A percentile compares a stretch with the other conserved stretches of the same genome.
phyloP scores from a whole-genome alignment of 2,113 vertebrate species.

The Ivindomyrus marchei region DNA sequence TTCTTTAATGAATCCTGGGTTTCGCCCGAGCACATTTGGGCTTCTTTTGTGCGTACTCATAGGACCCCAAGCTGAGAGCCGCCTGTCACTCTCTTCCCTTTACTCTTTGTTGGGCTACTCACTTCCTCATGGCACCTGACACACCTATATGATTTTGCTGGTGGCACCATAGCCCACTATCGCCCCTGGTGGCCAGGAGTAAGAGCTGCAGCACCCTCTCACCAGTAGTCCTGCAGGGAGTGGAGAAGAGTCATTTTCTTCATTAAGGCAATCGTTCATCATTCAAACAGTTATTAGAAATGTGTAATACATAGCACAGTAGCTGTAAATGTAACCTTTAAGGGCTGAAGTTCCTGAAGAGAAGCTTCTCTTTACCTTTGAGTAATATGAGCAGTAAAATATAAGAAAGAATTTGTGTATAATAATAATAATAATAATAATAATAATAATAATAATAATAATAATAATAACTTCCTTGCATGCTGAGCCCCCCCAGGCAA shows the following conservation, averaged over 20 bases:
- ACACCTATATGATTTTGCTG: conserved; percentile 31
- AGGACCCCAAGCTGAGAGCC: background rate
- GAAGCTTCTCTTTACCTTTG: background rate
- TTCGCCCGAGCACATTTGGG: no score
- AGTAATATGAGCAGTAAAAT: background rate
- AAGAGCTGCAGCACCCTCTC: conserved; percentile 35
- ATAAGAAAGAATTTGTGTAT: background rate
- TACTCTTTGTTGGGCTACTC: background rate
- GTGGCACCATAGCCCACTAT: conserved; percentile 31
- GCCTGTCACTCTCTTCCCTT: background rate
- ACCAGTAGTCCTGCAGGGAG: conserved; percentile 23
- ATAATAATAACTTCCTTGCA: background rate
- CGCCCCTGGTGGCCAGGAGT: conserved; percentile 34
- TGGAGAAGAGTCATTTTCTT: background rate
- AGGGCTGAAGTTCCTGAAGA: background rate
- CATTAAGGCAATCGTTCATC: background rate
- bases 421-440: background rate
- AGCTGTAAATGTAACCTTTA: background rate
- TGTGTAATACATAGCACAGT: background rate
- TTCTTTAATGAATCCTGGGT: no score
- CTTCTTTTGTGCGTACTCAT: background rate
- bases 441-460: background rate
- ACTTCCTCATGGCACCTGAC: background rate
- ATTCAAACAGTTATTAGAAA: background rate
- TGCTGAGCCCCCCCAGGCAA: background rate